phyloP scores from a whole-genome alignment of 1,140 invertebrate species.

The Antheraea mylitta region DNA sequence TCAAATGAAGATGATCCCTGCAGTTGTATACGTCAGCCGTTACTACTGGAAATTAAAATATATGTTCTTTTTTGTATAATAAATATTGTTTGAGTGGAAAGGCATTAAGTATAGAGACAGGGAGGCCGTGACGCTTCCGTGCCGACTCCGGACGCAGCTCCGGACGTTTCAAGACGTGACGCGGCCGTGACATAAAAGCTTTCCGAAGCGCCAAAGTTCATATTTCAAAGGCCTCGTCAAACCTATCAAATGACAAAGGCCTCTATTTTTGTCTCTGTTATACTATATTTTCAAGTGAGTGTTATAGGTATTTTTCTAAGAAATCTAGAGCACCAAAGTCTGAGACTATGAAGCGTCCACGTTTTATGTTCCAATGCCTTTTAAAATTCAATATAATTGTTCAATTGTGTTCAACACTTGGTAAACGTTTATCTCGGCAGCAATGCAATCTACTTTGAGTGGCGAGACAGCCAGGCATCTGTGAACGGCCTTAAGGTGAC shows the following conservation, averaged over 20 bases:
- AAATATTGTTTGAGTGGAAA: not conserved
- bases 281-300: not conserved
- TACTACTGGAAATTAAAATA: not conserved
- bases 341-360: no score
- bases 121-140: not conserved
- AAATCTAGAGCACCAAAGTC: no score
- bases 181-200: conserved; percentile 1
- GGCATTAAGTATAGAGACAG: not conserved
- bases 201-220: conserved; percentile 1
- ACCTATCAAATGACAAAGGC: conserved; percentile 4
- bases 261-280: not conserved
- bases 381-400: not conserved
- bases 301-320: no score
- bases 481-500: no score
- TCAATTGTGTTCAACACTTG: not conserved
- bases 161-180: conserved; percentile 1
- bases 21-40: no score
- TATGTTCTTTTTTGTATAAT: not conserved
- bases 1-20: no score
- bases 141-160: not conserved
- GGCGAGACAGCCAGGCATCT: no score
- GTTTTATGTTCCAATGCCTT: no score
- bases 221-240: conserved; percentile 4
- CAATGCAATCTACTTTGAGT: no score
- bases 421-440: no score